Base-by-base conservation (phyloP, 2,113 vertebrate species). In the Mellivora capensis region DNA sequence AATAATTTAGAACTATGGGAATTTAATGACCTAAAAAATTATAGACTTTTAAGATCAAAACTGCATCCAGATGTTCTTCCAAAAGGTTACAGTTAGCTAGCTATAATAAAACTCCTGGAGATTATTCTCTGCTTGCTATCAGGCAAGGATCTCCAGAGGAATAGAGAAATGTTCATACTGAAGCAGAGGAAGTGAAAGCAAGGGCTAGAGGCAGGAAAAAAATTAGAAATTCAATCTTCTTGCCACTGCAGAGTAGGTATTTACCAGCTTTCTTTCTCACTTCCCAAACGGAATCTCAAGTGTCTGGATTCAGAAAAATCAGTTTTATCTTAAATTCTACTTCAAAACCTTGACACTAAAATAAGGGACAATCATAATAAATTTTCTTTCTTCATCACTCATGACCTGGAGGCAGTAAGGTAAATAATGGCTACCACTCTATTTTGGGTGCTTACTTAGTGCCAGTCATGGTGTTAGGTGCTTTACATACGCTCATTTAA, bases 231-330 rank as follows among this genome's bases (percentile, higher is more conserved):
- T 61, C 57, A 87, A 52, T 67, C 54, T 77, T 82, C 29, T 42
- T 49, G 64, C 64, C 79, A 85, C 15, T 54, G 54, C 18, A n/a
- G 54, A 90, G 81, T 31, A 83, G 69, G 91, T 85, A 59, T 94
- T 72, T 64, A 91, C 89, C 81, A 93, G 64, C 64, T 95, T 84
- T 71, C 87, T 83, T 89, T 85, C 79, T 97, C 84, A 91, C 79
- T 95, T 95, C 59, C 23, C 77, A 97, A 97, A 91, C 54, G 94
- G 54, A 88, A 96, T 89, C 79, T 80, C 87, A 91, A 91, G 71
- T 62, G 84, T 94, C 93, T 81, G 59, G 37, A 47, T 94, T 95
- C 79, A 87, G 87, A 93, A 93, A 97, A 95, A 95, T 80, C 59
- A 90, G 47, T 83, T 98, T 93, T 92, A 52, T 81, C 49, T 52